A percentile compares a stretch with the other conserved stretches of the same genome.
Evolutionary conservation across 2,888 invertebrate genomes (phyloP).

Genomic region (Steinernema carpocapsae): DNA sequence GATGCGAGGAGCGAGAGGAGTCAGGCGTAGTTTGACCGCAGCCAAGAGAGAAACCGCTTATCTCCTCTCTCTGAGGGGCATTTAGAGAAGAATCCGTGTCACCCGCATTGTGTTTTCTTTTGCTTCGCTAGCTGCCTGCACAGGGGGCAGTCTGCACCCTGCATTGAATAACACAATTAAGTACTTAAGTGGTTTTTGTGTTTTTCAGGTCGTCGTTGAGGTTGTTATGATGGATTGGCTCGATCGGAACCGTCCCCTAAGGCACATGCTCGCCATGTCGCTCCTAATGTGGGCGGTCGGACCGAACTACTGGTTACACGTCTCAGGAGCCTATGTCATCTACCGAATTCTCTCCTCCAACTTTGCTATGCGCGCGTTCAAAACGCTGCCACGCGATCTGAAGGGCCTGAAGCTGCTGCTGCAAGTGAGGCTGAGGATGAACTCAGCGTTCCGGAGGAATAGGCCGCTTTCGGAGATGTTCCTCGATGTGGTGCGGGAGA

Average conservation of each 20-base stretch:
- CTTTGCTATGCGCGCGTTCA: conserved; percentile 49
- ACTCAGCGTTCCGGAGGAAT: conserved; percentile 51
- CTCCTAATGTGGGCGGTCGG: conserved; percentile 32
- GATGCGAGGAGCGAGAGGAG: background rate
- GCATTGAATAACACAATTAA: background rate
- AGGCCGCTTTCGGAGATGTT: conserved; percentile 62
- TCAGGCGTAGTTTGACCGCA: conserved; percentile 3
- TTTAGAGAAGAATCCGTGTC: background rate
- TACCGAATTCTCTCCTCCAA: conserved; percentile 53
- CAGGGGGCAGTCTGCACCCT: background rate
- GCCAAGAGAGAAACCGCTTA: background rate
- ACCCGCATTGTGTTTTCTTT: conserved; percentile 9
- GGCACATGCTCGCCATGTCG: conserved; percentile 28
- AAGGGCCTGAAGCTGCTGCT: conserved; percentile 59
- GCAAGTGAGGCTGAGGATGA: conserved; percentile 51
- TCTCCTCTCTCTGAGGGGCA: background rate
- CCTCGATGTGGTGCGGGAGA: conserved; percentile 52
- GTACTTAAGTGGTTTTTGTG: background rate
- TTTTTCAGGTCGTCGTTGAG: background rate
- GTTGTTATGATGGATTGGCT: conserved; percentile 23
- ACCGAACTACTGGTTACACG: conserved; percentile 48
- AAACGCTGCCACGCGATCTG: conserved; percentile 61
- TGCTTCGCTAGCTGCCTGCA: background rate
- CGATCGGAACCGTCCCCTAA: conserved; percentile 26
- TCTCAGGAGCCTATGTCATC: conserved; percentile 48